Conservation (phyloP, 2,888 invertebrate species). For the Spilosoma lubricipeda region DNA sequence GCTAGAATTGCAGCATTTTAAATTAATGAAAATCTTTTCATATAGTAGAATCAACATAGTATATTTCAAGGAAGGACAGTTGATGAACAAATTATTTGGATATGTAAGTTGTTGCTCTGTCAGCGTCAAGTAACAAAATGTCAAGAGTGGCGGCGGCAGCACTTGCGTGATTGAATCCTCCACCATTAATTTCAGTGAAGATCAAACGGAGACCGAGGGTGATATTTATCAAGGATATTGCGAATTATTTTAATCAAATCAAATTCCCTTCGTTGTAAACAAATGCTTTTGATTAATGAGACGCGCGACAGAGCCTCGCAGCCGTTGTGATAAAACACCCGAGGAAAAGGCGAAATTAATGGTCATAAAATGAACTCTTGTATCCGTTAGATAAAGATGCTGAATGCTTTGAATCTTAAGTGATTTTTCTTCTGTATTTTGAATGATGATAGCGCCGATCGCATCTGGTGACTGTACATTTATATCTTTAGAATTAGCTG, state of each 20-base stretch:
- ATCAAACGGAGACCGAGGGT: conserved; percentile 86
- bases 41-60: conserved; percentile 14
- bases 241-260: conserved; percentile 87
- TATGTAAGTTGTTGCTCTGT: conserved; percentile 11
- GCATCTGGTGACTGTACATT: conserved; percentile 83
- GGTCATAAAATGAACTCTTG: conserved; percentile 87
- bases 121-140: conserved; percentile 53
- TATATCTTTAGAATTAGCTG: conserved; percentile 72
- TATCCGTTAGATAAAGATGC: conserved; percentile 84
- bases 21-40: not conserved
- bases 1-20: not conserved
- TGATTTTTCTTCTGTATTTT: conserved; percentile 83
- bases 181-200: conserved; percentile 84
- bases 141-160: conserved; percentile 70
- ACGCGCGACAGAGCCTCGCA: conserved; percentile 85
- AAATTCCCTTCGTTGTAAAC: conserved; percentile 87
- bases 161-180: conserved; percentile 85
- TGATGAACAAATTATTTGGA: conserved; percentile 25
- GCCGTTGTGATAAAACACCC: conserved; percentile 85
- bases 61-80: conserved; percentile 29
- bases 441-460: conserved; percentile 78
- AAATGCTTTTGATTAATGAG: conserved; percentile 87
- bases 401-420: conserved; percentile 83
- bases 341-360: conserved; percentile 85
- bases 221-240: conserved; percentile 87